Evolutionary conservation across 2,113 vertebrate species (phyloP).

Genomic region (Phalacrocorax carbo): DNA sequence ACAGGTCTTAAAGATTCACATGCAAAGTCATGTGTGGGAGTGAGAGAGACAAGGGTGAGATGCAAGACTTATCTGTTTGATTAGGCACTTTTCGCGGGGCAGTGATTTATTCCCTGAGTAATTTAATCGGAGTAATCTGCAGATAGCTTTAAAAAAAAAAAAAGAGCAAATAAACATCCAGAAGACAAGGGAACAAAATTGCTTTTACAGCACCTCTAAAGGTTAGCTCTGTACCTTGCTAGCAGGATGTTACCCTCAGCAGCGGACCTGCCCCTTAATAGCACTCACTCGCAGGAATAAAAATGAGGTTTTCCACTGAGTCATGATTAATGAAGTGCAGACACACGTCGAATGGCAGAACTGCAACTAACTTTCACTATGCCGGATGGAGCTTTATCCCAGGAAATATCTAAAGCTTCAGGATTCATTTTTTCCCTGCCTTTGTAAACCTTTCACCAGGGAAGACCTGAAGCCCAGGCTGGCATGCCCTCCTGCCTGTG

Average conservation of each 20-base stretch:
- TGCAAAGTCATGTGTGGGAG: slow-evolving; percentile 56
- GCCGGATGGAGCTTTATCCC: neutral
- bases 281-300: neutral
- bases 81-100: slow-evolving; percentile 5
- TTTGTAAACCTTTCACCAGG: neutral
- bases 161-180: neutral
- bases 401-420: neutral
- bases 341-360: neutral
- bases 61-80: slow-evolving; percentile 20
- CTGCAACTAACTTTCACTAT: neutral
- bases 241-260: neutral
- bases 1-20: slow-evolving; percentile 61
- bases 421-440: neutral
- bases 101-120: slow-evolving; percentile 38
- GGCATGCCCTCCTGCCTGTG: neutral
- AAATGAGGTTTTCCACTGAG: slow-evolving; percentile 31
- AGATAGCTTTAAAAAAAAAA: neutral
- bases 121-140: neutral
- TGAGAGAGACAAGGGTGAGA: slow-evolving; percentile 40
- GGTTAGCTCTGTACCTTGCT: neutral
- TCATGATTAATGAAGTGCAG: slow-evolving; percentile 18
- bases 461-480: neutral
- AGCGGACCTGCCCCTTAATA: neutral
- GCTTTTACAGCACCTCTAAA: slow-evolving; percentile 19
- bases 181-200: neutral